These are phyloP conservation scores for Arge pagana DNA, from an alignment of 2,888 invertebrate species.

Conservation along the genomic window DNA sequence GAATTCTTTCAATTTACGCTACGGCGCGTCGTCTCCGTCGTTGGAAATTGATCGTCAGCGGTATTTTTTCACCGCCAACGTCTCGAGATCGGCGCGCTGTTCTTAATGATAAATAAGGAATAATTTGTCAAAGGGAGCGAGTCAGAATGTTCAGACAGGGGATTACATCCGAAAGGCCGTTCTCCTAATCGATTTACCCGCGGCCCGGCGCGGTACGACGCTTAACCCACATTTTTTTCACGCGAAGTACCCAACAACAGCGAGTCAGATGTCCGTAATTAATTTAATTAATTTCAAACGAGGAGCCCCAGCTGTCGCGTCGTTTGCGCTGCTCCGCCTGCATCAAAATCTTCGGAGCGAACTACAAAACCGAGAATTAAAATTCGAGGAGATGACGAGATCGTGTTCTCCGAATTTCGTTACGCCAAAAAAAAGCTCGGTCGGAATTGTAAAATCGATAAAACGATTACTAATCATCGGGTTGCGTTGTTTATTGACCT, in stretches of 20 bases:
- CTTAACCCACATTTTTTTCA: no score
- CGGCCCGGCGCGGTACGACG: constrained; percentile 5
- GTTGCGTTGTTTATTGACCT: constrained; percentile 18
- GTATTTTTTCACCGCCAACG: not conserved
- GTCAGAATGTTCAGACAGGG: no score
- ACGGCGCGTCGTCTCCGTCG: no score
- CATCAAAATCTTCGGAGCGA: no score
- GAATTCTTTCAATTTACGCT: no score
- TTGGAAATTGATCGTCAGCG: not conserved
- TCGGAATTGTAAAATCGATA: no score
- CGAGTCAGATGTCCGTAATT: constrained; percentile 12
- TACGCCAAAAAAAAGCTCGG: no score
- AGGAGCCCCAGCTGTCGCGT: no score
- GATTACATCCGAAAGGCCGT: not conserved
- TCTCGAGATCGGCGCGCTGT: not conserved
- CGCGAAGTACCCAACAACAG: constrained; percentile 2
- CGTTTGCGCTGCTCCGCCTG: no score
- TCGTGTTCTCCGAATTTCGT: no score
- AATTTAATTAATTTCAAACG: constrained; percentile 17
- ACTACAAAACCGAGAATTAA: no score
- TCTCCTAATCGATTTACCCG: constrained; percentile 2
- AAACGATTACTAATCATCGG: constrained; percentile 10
- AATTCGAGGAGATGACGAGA: no score
- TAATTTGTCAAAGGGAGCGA: not conserved
- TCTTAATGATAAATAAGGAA: not conserved